Conservation (phyloP, 2,797 vertebrate species). For the Premnoplex brunnescens region DNA sequence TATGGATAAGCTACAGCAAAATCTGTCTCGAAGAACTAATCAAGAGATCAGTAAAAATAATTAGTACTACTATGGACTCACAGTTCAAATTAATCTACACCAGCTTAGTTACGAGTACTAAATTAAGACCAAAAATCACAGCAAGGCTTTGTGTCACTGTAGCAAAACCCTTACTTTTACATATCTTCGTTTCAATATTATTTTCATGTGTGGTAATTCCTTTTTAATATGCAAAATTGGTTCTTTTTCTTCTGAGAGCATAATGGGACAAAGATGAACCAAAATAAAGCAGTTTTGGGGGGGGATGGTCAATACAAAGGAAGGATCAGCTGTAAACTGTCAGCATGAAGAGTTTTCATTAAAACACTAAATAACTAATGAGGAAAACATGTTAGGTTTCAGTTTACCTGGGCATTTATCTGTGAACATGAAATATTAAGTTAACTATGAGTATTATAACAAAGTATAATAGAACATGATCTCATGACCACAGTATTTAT, state of each 20-base stretch:
- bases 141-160: not conserved
- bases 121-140: not conserved
- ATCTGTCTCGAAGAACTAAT: not conserved
- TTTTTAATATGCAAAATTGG: not conserved
- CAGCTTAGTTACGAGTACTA: not conserved
- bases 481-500: not conserved
- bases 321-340: not conserved
- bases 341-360: not conserved
- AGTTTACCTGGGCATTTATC: not conserved
- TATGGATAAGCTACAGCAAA: not conserved
- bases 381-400: not conserved
- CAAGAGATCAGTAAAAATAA: not conserved
- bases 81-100: not conserved
- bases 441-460: not conserved
- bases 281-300: not conserved
- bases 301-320: not conserved
- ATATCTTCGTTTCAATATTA: not conserved
- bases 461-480: not conserved
- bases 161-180: not conserved
- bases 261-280: not conserved
- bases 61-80: not conserved
- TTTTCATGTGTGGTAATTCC: not conserved
- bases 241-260: accelerated
- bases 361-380: not conserved
- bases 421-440: not conserved